These are phyloP conservation scores for Plectus sambesii DNA, from an alignment of 1,140 invertebrate genomes.

Conservation along the genomic window DNA sequence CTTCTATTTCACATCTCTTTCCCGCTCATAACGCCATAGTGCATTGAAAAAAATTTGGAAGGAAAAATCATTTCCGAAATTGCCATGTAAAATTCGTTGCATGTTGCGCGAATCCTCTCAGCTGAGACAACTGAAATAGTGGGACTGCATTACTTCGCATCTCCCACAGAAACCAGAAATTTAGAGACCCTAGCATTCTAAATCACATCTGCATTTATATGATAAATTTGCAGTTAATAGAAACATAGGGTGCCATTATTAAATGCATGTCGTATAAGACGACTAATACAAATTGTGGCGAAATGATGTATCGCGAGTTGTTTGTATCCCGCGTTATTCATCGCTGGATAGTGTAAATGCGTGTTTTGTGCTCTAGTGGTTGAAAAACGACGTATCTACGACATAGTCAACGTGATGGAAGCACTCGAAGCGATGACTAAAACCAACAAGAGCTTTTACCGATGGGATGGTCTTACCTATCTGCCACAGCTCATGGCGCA, in stretches of 20 bases:
- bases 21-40: constrained; percentile 5
- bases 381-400: constrained; percentile 36
- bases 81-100: constrained; percentile 11
- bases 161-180: no score
- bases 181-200: no score
- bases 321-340: no score
- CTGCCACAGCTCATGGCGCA: constrained; percentile 34
- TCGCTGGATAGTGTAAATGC: no score
- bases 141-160: no score
- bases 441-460: constrained; percentile 40
- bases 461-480: constrained; percentile 33
- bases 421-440: constrained; percentile 44
- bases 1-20: background rate
- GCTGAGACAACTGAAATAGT: no score
- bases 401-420: constrained; percentile 44
- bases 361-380: constrained; percentile 29
- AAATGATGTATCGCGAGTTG: no score
- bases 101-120: no score
- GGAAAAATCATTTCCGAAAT: constrained; percentile 19
- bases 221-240: constrained; percentile 1
- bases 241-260: background rate
- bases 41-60: constrained; percentile 2
- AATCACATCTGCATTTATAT: no score
- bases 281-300: background rate
- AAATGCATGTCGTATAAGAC: background rate